Percentiles rank a stretch among this genome's conserved stretches.
Evolutionary conservation across 2,113 vertebrate genomes (phyloP).

Genomic region (Myotis brandtii): DNA sequence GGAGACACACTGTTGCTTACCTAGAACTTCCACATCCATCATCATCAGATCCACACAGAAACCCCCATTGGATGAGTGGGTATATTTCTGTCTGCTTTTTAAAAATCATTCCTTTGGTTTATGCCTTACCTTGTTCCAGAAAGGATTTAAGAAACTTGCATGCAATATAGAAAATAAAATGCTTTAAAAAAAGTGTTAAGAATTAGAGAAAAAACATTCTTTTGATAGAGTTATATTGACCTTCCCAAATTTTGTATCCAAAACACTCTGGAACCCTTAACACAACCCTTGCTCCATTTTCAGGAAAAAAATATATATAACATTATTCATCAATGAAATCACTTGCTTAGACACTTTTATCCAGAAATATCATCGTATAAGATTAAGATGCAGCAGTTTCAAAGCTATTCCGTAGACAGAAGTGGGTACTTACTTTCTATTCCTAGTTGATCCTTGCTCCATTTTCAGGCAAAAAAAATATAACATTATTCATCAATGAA

Average conservation of each 20-base stretch:
- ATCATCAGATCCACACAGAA: slow-evolving; percentile 30
- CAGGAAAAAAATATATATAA: neutral
- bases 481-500: slow-evolving; percentile 15
- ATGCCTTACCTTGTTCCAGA: neutral
- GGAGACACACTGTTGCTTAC: neutral
- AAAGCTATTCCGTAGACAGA: neutral
- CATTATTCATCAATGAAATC: slow-evolving; percentile 7
- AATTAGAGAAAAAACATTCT: neutral
- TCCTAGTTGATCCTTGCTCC: neutral
- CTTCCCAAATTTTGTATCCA: neutral
- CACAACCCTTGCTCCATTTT: neutral
- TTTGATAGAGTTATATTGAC: neutral
- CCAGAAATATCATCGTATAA: neutral
- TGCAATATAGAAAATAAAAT: slow-evolving; percentile 4
- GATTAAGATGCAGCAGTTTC: neutral
- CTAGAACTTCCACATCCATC: neutral
- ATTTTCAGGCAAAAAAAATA: too few relatives aligned
- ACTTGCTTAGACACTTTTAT: slow-evolving; percentile 22
- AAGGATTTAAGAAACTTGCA: neutral
- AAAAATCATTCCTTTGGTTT: neutral
- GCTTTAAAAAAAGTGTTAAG: neutral
- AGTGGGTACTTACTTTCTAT: neutral
- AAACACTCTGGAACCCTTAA: neutral
- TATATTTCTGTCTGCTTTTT: neutral
- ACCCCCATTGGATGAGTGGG: neutral